A percentile compares a stretch with the other conserved stretches of the same genome.
phyloP scores from a whole-genome alignment of 2,888 invertebrate genomes.

The Zele albiditarsus region DNA sequence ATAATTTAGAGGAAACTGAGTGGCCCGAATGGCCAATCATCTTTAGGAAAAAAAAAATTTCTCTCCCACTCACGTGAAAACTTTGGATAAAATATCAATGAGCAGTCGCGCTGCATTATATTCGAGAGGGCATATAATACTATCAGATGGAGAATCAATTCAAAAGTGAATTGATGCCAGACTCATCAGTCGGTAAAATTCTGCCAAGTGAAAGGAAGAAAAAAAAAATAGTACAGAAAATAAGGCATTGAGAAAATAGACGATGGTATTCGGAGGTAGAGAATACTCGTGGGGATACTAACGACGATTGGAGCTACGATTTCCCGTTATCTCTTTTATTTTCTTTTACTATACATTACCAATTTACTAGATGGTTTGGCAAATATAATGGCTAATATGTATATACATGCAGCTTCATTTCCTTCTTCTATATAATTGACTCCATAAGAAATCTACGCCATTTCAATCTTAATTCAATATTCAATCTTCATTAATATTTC shows the following conservation, averaged over 20 bases:
- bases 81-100: neutral
- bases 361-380: neutral
- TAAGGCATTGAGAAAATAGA: neutral
- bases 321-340: neutral
- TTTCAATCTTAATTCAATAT: neutral
- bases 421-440: neutral
- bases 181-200: neutral
- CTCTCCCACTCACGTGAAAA: neutral
- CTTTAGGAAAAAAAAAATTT: neutral
- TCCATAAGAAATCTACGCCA: too few relatives aligned
- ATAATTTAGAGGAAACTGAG: slow-evolving; percentile 25
- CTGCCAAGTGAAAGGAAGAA: neutral
- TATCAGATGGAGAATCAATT: neutral
- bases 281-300: neutral
- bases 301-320: neutral
- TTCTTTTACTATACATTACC: neutral
- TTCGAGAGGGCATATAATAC: neutral
- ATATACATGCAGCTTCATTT: neutral
- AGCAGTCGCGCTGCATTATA: neutral
- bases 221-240: too few relatives aligned
- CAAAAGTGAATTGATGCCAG: neutral
- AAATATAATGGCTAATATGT: neutral
- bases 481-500: neutral
- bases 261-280: neutral
- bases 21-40: neutral